These are phyloP conservation scores for Centropristis striata DNA, from an alignment of 2,113 vertebrate species.

Conservation along the genomic window DNA sequence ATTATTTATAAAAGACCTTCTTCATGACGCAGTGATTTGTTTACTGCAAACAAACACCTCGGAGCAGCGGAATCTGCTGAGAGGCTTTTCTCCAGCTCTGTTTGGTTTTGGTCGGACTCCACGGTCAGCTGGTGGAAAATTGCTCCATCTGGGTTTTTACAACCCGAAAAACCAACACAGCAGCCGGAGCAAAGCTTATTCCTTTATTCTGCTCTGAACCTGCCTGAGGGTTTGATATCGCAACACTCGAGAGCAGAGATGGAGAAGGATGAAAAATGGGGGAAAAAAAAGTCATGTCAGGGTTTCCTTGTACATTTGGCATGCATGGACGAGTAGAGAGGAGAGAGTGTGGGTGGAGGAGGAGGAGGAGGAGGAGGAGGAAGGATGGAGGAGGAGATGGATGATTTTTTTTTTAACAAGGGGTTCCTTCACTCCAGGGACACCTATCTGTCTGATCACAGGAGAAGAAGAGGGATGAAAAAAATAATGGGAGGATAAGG, in stretches of 20 bases:
- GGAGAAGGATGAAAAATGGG: not conserved
- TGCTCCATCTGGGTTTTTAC: slow-evolving; percentile 16
- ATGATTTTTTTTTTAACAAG: slow-evolving; percentile 41
- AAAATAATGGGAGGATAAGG: not conserved
- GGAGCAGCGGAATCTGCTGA: not conserved
- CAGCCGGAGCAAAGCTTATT: not conserved
- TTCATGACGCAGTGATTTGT: not conserved
- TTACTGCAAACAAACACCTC: not conserved
- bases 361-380: slow-evolving; percentile 6
- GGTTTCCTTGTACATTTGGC: slow-evolving; percentile 37
- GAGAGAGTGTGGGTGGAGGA: slow-evolving; percentile 22
- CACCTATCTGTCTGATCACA: slow-evolving; percentile 26
- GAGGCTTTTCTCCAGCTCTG: not conserved
- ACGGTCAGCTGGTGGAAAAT: not conserved
- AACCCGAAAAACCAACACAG: not conserved
- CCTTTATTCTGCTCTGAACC: not conserved
- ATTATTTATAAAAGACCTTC: not conserved
- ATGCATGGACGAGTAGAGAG: slow-evolving; percentile 19
- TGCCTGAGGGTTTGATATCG: slow-evolving; percentile 9
- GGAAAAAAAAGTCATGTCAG: slow-evolving; percentile 18
- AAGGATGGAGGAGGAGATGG: not conserved
- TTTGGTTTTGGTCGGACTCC: not conserved
- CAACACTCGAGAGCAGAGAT: not conserved
- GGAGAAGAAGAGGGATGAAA: not conserved
- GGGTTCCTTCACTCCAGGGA: slow-evolving; percentile 37